phyloP scores from a whole-genome alignment of 2,113 vertebrate genomes.

The Phalacrocorax pelagicus region DNA sequence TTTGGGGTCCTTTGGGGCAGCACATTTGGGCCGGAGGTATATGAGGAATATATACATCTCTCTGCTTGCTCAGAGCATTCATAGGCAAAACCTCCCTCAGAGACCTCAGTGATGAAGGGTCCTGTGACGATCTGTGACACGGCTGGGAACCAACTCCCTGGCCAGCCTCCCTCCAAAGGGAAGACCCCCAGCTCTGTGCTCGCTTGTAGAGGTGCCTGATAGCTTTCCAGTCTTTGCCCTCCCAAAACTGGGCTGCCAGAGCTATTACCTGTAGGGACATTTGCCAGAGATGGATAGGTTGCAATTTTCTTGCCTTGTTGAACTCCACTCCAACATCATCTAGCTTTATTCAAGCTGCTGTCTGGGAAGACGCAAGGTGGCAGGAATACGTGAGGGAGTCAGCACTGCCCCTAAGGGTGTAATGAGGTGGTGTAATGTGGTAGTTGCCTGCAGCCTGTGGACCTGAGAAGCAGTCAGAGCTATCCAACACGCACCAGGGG shows the following conservation, averaged over 20 bases:
- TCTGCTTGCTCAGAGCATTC: neutral
- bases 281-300: neutral
- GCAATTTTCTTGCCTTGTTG: neutral
- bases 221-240: neutral
- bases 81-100: neutral
- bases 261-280: neutral
- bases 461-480: neutral
- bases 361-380: neutral
- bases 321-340: neutral
- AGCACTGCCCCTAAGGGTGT: neutral
- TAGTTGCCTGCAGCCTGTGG: neutral
- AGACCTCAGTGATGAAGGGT: neutral
- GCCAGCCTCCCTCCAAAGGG: neutral
- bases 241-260: neutral
- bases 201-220: accelerated
- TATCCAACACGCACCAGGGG: neutral
- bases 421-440: accelerated
- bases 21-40: neutral
- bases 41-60: neutral
- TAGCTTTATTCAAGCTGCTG: too few species aligned
- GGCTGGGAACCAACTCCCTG: too few species aligned
- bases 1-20: neutral
- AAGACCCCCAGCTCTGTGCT: neutral
- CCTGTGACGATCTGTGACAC: accelerated
- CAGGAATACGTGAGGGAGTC: too few species aligned